Conservation (phyloP, 2,797 vertebrate species). For the Basileuterus tristriatus region DNA sequence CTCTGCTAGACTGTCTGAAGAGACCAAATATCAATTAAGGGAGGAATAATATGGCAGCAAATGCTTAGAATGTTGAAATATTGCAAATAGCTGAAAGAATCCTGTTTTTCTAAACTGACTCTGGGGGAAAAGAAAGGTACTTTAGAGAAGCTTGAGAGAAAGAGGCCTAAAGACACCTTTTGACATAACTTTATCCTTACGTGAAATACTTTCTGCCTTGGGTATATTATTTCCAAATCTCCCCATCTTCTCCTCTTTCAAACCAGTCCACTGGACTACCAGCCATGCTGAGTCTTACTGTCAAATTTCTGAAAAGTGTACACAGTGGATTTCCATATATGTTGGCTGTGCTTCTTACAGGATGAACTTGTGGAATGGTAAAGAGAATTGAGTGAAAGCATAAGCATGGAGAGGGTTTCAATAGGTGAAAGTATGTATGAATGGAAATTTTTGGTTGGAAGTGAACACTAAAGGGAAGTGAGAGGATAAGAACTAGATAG, state of each 20-base stretch:
- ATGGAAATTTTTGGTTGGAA: neutral
- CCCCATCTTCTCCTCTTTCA: neutral
- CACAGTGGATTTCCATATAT: neutral
- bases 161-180: neutral
- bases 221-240: neutral
- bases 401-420: neutral
- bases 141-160: neutral
- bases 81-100: neutral
- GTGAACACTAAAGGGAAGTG: neutral
- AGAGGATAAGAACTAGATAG: neutral
- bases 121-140: neutral
- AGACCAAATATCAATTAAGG: neutral
- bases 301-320: neutral
- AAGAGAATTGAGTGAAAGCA: neutral
- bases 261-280: neutral
- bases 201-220: neutral
- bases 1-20: neutral
- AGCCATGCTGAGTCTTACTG: neutral
- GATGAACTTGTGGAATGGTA: neutral
- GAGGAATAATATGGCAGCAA: neutral
- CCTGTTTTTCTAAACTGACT: neutral
- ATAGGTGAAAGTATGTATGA: neutral
- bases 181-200: neutral
- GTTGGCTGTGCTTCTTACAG: neutral
- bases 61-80: neutral